Evolutionary conservation across 64 coral and sea anemone species (phyloP), one percentile per base, ranked within the genome.

Genomic region (Cladopsammia gracilis): DNA sequence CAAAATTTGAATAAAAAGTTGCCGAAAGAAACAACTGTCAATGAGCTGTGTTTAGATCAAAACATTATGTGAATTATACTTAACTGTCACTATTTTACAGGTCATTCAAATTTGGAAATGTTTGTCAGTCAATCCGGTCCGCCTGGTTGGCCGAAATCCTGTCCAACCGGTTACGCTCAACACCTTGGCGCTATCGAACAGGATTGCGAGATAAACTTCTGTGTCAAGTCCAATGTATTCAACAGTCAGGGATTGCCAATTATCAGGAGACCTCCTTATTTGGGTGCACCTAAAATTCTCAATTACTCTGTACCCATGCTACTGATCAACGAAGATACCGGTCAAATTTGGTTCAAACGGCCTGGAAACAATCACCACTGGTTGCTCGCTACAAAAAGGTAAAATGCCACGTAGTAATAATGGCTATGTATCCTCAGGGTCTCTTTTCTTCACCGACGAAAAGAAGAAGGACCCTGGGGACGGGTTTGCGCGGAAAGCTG

Each of bases 171-270:
- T 10, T 98, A 79, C 74, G 89, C 96, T 49, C 96, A 95, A 24
- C 96, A 98, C 48, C 65, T 98, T 20, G 96, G 89, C 6, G 62
- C 92, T 34, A 92, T 98, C 43, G 96, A 98, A 25, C 83, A 92
- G 25, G 86, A 95, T 49, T 98, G 96, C 49, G 96, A 98, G 78
- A 98, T 98, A 42, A 71, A 92, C 44, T 98, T 89, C 34, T 98
- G 96, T 73, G 71, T 89, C 6, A 98, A 92, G 70, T 60, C 93
- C 3, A 95, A 98, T 71, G 50, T 80, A 7, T 71, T 98, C 52
- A 87, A 85, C 51, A 57, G 8, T 11, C 76, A 92, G 59, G 93
- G 89, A 19, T 64, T 98, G 23, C 83, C 96, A 9, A 82, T 58
- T 5, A 90, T 98, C 50, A 95, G 67, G 58, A 79, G 96, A 92